phyloP scores from a whole-genome alignment of 2,888 invertebrate species.

The Drosophila neutralis region DNA sequence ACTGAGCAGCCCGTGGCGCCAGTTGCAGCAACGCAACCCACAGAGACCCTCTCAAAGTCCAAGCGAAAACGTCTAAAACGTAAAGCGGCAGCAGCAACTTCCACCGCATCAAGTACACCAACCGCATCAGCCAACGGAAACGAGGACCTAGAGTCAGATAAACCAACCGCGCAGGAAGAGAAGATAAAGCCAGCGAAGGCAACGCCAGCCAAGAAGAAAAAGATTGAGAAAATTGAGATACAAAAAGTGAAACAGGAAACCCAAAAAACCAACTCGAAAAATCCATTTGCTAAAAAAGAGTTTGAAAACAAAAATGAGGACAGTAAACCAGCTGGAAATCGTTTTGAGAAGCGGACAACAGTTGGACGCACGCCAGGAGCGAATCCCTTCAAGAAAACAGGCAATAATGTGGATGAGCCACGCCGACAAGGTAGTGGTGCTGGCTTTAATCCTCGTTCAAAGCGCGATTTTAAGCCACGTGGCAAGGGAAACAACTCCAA shows the following conservation, averaged over 20 bases:
- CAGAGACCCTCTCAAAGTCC: slow-evolving; percentile 60
- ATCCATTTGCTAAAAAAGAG: slow-evolving; percentile 38
- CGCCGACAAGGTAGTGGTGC: slow-evolving; percentile 14
- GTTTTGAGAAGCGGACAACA: slow-evolving; percentile 39
- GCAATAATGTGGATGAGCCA: background rate
- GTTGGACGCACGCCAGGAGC: background rate
- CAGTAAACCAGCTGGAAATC: slow-evolving; percentile 15
- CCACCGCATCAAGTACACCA: slow-evolving; percentile 2
- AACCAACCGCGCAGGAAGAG: slow-evolving; percentile 5
- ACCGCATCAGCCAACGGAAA: background rate
- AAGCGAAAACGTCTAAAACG: slow-evolving; percentile 69
- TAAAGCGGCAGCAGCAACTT: slow-evolving; percentile 59
- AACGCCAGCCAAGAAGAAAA: slow-evolving; percentile 21
- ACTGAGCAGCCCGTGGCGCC: background rate
- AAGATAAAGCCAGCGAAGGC: background rate
- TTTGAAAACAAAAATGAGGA: slow-evolving; percentile 14
- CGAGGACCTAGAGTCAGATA: background rate
- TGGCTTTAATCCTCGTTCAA: slow-evolving; percentile 49
- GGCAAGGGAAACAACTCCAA: slow-evolving; percentile 39
- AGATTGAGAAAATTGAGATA: slow-evolving; percentile 1
- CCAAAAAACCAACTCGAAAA: slow-evolving; percentile 21
- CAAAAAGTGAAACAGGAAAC: slow-evolving; percentile 3
- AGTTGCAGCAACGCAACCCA: background rate
- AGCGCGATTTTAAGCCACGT: slow-evolving; percentile 60
- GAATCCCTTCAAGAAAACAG: slow-evolving; percentile 64